Evolutionary conservation across 2,797 vertebrate genomes (phyloP), one percentile per base, ranked within the genome.

Genomic region (Sylvilagus floridanus): DNA sequence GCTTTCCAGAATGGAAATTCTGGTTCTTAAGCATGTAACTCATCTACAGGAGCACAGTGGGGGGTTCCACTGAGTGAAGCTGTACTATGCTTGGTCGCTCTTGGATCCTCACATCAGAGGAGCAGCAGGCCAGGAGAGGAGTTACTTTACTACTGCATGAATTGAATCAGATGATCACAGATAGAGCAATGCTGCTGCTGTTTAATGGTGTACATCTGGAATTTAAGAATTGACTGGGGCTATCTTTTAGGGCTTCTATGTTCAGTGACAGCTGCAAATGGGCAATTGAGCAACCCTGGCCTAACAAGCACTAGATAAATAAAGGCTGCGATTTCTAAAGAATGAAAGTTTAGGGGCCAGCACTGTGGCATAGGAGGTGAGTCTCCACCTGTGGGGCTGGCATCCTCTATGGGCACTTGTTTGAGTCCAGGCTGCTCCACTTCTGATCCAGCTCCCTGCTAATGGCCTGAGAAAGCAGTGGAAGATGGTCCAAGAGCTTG

Each of bases 141-240:
- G 5, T 5, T 30, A 14, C n/a, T 32, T 0, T 62, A 0, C 5
- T 32, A 7, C 17, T 30, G 9, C 35, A 37, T 6, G 1, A 24
- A 17, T 37, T 9, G 71, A 93, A 10, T n/a, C 32, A 21, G 21
- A 32, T 7, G 13, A 14, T 69, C 50, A 30, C 0, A 12, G 1
- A 21, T 10, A 32, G 82, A 4, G 19, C 17, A 65, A n/a, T 1
- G 8, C 62, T 62, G 30, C 7, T 71, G 22, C 19, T 50, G 9
- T 1, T 2, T 54, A 3, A 14, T 32, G 10, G 14, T 32, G 13
- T n/a, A 54, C 50, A 4, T 77, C 57, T 82, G 50, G 52, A 52
- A 63, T 69, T 47, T 81, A 50, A 30, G 19, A 37, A 91, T 66
- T 81, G 32, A 30, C 30, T 57, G 26, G 21, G 10, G 6, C 42